These are phyloP conservation scores for Apus apus DNA, from an alignment of 2,113 vertebrate genomes.

Conservation along the genomic window DNA sequence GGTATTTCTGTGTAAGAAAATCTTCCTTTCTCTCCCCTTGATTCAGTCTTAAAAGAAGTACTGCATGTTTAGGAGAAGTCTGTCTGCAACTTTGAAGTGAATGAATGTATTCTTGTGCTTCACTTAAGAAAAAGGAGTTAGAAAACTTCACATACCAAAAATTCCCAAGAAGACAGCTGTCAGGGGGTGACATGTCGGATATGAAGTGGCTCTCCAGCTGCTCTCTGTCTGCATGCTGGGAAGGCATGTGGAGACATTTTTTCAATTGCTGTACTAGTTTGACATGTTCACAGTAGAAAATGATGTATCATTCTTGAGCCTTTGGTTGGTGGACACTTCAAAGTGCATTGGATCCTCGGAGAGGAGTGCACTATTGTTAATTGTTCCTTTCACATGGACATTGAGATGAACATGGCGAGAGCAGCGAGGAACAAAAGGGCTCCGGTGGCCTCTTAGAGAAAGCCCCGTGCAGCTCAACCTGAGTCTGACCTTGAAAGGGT, in stretches of 20 bases:
- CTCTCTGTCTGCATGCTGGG: slow-evolving; percentile 77
- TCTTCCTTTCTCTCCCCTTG: background rate
- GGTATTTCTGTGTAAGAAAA: background rate
- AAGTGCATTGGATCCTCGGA: slow-evolving; percentile 80
- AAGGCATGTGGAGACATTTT: slow-evolving; percentile 75
- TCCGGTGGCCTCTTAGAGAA: slow-evolving; percentile 75
- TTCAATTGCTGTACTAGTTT: slow-evolving; percentile 70
- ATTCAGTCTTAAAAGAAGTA: background rate
- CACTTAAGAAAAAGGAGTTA: slow-evolving; percentile 9
- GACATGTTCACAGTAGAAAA: slow-evolving; percentile 77
- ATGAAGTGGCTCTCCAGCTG: slow-evolving; percentile 74
- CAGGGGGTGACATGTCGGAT: slow-evolving; percentile 59
- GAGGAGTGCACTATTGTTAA: slow-evolving; percentile 86
- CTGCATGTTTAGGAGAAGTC: background rate
- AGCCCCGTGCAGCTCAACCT: slow-evolving; percentile 74
- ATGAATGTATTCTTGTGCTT: background rate
- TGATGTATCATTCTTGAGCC: slow-evolving; percentile 79
- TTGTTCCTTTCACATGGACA: slow-evolving; percentile 88
- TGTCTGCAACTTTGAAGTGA: background rate
- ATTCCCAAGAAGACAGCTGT: slow-evolving; percentile 63
- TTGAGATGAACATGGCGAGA: slow-evolving; percentile 83
- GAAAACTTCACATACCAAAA: slow-evolving; percentile 47
- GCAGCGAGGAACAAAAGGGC: slow-evolving; percentile 81
- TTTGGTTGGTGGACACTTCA: slow-evolving; percentile 82
- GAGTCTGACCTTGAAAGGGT: slow-evolving; percentile 75